Conservation (phyloP, 2,888 invertebrate genomes). For the Cosmorhoe ocellata region DNA sequence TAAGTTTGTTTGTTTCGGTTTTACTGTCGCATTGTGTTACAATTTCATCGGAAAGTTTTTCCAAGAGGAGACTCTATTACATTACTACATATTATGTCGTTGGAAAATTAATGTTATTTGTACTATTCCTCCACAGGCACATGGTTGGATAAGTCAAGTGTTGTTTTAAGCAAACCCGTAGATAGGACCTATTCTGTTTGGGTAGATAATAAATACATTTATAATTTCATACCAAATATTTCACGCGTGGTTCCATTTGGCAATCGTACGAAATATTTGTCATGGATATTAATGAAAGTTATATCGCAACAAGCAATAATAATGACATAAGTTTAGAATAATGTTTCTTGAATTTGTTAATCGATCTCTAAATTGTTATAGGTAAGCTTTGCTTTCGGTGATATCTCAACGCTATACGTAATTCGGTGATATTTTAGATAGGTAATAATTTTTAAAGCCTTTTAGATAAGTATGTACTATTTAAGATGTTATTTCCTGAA, state of each 20-base stretch:
- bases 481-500: slow-evolving; percentile 56
- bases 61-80: no score
- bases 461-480: slow-evolving; percentile 53
- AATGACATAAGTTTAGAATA: slow-evolving; percentile 28
- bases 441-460: slow-evolving; percentile 65
- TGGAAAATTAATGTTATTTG: no score
- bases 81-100: no score
- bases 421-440: slow-evolving; percentile 74
- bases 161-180: not conserved
- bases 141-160: not conserved
- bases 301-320: slow-evolving; percentile 32
- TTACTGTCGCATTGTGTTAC: no score
- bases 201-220: slow-evolving; percentile 1
- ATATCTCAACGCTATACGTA: slow-evolving; percentile 77
- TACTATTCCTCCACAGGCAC: no score
- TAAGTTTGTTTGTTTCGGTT: no score
- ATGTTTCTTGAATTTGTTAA: slow-evolving; percentile 63
- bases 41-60: no score
- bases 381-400: slow-evolving; percentile 66
- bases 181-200: slow-evolving; percentile 1
- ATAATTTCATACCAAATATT: not conserved
- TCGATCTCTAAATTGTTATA: slow-evolving; percentile 68
- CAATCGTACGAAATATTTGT: slow-evolving; percentile 4
- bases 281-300: slow-evolving; percentile 11
- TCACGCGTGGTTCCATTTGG: not conserved